Percentiles rank a stretch among this genome's conserved stretches.
Conservation (phyloP, 2,888 invertebrate genomes). For the Carpatolechia fugitivella region DNA sequence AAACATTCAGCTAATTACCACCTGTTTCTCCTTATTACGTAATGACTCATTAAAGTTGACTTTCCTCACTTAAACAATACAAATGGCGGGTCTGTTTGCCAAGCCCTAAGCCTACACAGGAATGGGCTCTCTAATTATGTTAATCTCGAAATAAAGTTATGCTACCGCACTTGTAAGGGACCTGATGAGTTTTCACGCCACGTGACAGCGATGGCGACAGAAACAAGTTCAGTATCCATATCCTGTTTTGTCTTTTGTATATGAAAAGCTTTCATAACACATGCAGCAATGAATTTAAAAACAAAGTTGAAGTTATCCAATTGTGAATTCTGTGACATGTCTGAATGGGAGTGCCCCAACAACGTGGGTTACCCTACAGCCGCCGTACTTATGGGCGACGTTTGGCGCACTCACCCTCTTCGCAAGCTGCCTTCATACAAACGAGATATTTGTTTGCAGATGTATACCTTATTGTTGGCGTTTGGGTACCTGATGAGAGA, state of each 20-base stretch:
- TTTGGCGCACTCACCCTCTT: conserved; percentile 51
- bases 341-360: conserved; percentile 48
- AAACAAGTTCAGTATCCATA: neutral
- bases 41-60: conserved; percentile 41
- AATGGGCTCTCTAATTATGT: conserved; percentile 68
- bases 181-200: conserved; percentile 15
- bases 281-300: conserved; percentile 1
- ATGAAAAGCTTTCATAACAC: neutral
- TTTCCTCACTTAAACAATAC: conserved; percentile 16
- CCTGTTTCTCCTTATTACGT: conserved; percentile 46
- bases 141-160: conserved; percentile 74
- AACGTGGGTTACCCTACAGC: conserved; percentile 8
- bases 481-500: conserved; percentile 6
- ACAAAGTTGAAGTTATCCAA: neutral
- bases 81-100: conserved; percentile 44
- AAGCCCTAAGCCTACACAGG: conserved; percentile 47
- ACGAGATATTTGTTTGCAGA: conserved; percentile 36
- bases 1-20: conserved; percentile 35
- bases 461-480: conserved; percentile 12
- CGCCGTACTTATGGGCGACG: conserved; percentile 44
- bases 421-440: conserved; percentile 40
- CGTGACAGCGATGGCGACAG: neutral
- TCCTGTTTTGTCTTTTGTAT: neutral
- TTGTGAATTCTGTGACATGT: neutral
- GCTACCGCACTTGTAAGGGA: conserved; percentile 63